Conservation (phyloP, 1,140 invertebrate species). For the Oreohelix idahoensis region DNA sequence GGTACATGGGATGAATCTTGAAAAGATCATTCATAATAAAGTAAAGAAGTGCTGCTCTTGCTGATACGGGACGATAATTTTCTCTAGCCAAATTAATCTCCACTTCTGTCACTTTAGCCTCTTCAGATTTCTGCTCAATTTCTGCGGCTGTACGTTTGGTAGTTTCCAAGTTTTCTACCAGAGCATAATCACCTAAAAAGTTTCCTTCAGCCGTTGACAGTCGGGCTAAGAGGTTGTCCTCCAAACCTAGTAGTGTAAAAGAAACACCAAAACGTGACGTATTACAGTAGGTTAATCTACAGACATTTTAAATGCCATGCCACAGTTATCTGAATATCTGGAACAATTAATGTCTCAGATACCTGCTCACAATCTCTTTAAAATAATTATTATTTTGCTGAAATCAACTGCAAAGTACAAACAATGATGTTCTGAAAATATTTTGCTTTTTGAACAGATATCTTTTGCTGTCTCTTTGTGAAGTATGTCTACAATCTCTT, state of each 20-base stretch:
- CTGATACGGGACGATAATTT: conserved; percentile 91
- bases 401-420: too few species aligned
- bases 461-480: too few species aligned
- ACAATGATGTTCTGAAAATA: too few species aligned
- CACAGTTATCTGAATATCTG: too few species aligned
- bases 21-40: conserved; percentile 97
- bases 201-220: conserved; percentile 93
- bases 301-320: neutral
- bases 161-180: conserved; percentile 96
- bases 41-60: conserved; percentile 91
- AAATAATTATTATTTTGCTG: too few species aligned
- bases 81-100: conserved; percentile 95
- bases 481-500: too few species aligned
- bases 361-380: too few species aligned
- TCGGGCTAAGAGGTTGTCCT: conserved; percentile 91
- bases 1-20: conserved; percentile 97
- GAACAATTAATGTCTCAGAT: too few species aligned
- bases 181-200: conserved; percentile 89
- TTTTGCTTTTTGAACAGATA: too few species aligned
- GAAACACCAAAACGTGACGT: neutral
- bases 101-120: conserved; percentile 91
- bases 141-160: conserved; percentile 96
- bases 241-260: conserved; percentile 76
- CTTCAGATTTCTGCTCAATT: conserved; percentile 91
- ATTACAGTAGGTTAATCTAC: neutral